Base-by-base conservation (phyloP, 2,113 vertebrate species). In the Chloebia gouldiae region DNA sequence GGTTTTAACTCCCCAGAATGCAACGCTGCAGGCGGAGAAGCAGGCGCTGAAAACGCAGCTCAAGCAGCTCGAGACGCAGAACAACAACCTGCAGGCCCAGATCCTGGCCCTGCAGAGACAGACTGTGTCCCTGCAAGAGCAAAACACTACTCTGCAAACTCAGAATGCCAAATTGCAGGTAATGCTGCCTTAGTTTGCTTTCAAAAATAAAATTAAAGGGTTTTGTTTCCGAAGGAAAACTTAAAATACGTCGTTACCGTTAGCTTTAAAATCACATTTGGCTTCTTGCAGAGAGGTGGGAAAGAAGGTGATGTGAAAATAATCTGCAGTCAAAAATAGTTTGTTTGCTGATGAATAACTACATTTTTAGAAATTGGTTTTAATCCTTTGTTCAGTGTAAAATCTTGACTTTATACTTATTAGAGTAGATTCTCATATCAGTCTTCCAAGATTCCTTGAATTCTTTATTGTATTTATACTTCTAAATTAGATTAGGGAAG, bases 121-220 rank as follows among this genome's bases (percentile, higher is more conserved):
- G 96, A 99, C 98, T 0, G 98, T 99, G 42, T 99, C 99, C 22
- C 95, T 99, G 64, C 99, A 99, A 93, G 99, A 99, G 86, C 99
- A 99, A 93, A 99, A 99, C 92, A 99, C 99, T 6, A 98, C 98
- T 7, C 98, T 99, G 19, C 99, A 99, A 92, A 99, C 99, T 9
- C 99, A 99, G 93, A 99, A 99, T 57, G 99, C 99, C 92, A 99
- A 99, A 91, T 98, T 99, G 79, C 99, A 99, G 99, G 99, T 99
- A 87, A 79, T 54, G 31, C n/a, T 97, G 93, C 91, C 81, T 59
- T 89, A 3, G 50, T 49, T 83, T 40, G n/a, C 65, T 87, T 59
- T 42, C 49, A 18, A 33, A 69, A 84, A 20, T 11, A 13, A 87
- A 63, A 20, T 6, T 8, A 35, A 18, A 15, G 3, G 10, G 2